These are phyloP conservation scores for Lagopus leucura DNA, from an alignment of 2,113 vertebrate genomes.

Conservation along the genomic window DNA sequence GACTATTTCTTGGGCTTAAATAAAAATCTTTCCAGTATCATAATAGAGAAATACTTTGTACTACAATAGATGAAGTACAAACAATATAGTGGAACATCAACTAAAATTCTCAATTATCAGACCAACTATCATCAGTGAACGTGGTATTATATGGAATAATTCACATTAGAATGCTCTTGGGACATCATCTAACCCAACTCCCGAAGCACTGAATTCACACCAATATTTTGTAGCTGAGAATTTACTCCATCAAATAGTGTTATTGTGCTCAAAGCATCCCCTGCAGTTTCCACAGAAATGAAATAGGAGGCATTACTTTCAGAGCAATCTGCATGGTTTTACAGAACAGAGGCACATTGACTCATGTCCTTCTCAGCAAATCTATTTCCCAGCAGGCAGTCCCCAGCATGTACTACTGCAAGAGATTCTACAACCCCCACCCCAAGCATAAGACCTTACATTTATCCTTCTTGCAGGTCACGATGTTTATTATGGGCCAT, in stretches of 20 bases:
- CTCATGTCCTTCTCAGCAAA: not conserved
- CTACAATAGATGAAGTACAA: not conserved
- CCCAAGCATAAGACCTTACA: rapidly evolving
- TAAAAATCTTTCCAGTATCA: not conserved
- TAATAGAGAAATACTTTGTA: not conserved
- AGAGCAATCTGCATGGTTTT: not conserved
- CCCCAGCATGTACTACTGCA: rapidly evolving
- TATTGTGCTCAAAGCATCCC: too few species aligned
- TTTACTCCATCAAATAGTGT: too few species aligned
- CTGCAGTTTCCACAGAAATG: not conserved
- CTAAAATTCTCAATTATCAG: not conserved
- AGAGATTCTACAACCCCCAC: not conserved
- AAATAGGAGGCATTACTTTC: not conserved
- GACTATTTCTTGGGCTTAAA: not conserved
- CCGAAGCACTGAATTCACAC: not conserved
- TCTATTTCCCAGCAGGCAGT: not conserved
- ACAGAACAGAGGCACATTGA: not conserved
- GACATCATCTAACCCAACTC: not conserved
- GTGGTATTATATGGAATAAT: not conserved
- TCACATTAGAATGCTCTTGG: not conserved
- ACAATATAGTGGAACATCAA: not conserved
- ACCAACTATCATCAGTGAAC: not conserved
- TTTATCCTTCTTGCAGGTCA: not conserved
- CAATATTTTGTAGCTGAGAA: too few species aligned
- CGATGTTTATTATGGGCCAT: rapidly evolving